Evolutionary conservation across 2,888 invertebrate genomes (phyloP).

Genomic region (Pollenia griseotomentosa): DNA sequence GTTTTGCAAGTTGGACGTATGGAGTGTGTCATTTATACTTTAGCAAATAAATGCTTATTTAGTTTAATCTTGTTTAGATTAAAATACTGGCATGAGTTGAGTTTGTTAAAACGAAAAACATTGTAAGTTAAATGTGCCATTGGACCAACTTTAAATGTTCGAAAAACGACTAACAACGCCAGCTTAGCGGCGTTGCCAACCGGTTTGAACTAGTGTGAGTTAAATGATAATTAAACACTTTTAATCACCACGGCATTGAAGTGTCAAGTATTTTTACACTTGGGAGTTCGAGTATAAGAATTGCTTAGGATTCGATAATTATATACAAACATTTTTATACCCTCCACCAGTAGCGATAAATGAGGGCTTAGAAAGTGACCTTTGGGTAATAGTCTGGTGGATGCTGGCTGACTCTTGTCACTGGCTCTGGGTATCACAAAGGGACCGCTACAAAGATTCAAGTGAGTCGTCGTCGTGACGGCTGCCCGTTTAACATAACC

Average conservation of each 20-base stretch:
- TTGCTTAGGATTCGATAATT: conserved; percentile 12
- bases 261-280: not conserved
- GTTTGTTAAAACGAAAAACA: conserved; percentile 2
- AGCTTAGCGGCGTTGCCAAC: conserved; percentile 19
- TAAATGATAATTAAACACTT: conserved; percentile 36
- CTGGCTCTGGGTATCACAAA: too few species aligned
- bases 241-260: conserved; percentile 16
- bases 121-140: conserved; percentile 48
- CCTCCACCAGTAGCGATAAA: too few species aligned
- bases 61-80: conserved; percentile 54
- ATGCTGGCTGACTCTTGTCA: too few species aligned
- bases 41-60: conserved; percentile 11
- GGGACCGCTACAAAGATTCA: too few species aligned
- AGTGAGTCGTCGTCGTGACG: too few species aligned
- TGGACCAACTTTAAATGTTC: conserved; percentile 31
- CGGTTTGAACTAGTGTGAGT: conserved; percentile 28
- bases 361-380: too few species aligned
- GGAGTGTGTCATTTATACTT: conserved; percentile 40
- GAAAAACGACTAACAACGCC: not conserved
- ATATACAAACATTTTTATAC: not conserved
- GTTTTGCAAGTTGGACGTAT: not conserved
- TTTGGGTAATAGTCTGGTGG: too few species aligned
- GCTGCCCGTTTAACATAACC: too few species aligned
- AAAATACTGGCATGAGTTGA: conserved; percentile 26
- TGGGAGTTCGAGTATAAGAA: not conserved